Percentiles rank a stretch among this genome's conserved stretches.
Evolutionary conservation across 2,797 vertebrate genomes (phyloP).

Genomic region (Vespertilio murinus): DNA sequence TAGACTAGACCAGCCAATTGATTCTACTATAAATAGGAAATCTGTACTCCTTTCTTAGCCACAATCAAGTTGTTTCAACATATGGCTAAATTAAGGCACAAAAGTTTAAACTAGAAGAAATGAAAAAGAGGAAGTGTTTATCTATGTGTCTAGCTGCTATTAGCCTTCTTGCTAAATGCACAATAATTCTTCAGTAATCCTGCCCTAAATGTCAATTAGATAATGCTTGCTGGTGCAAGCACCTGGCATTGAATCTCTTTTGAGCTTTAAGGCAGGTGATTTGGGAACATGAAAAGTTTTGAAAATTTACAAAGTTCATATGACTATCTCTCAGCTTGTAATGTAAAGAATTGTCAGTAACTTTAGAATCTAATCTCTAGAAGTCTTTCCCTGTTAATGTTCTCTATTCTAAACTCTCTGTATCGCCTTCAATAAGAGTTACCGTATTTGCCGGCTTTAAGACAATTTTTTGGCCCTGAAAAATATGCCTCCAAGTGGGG

Average conservation of each 20-base stretch:
- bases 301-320: neutral
- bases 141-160: neutral
- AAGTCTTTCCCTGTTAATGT: neutral
- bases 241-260: neutral
- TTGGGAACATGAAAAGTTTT: neutral
- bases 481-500: too few species aligned
- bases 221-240: neutral
- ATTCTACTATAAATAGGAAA: slow-evolving; percentile 57
- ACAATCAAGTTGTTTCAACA: slow-evolving; percentile 16
- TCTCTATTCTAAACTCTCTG: neutral
- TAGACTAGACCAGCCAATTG: neutral
- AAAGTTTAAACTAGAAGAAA: slow-evolving; percentile 42
- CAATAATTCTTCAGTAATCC: neutral
- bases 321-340: neutral
- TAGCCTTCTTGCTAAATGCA: neutral
- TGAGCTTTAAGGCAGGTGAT: neutral
- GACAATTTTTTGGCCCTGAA: too few species aligned
- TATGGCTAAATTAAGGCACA: slow-evolving; percentile 61
- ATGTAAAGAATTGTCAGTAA: neutral
- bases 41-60: neutral
- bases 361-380: neutral
- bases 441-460: too few species aligned
- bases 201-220: neutral
- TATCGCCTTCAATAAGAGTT: neutral
- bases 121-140: slow-evolving; percentile 27